phyloP scores from a whole-genome alignment of 1,140 invertebrate genomes.

The Lordiphosa stackelbergi region DNA sequence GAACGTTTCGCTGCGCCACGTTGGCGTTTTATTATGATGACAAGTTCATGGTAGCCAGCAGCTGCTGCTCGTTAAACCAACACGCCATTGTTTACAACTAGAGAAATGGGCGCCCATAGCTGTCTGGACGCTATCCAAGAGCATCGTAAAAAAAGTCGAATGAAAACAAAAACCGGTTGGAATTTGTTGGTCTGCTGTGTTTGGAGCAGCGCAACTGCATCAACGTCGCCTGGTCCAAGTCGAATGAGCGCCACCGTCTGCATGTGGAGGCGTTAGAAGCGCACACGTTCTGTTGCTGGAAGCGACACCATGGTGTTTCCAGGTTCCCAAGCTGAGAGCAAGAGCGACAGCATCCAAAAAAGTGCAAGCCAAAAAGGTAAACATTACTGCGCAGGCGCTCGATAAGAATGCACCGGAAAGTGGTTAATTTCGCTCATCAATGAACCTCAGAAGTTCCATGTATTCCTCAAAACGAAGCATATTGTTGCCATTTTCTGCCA shows the following conservation, averaged over 20 bases:
- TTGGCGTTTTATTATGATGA: slow-evolving; percentile 53
- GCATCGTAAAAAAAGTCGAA: slow-evolving; percentile 52
- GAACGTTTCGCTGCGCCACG: slow-evolving; percentile 29
- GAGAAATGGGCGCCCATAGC: slow-evolving; percentile 24
- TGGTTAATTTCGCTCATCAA: slow-evolving; percentile 7
- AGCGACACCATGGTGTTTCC: slow-evolving; percentile 23
- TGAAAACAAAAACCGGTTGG: slow-evolving; percentile 30
- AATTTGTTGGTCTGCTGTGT: slow-evolving; percentile 2
- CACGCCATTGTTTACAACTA: slow-evolving; percentile 46
- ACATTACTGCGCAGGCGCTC: slow-evolving; percentile 46
- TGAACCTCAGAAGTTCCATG: slow-evolving; percentile 1
- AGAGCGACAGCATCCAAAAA: slow-evolving; percentile 34
- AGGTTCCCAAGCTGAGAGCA: slow-evolving; percentile 11
- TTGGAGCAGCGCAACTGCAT: slow-evolving; percentile 42
- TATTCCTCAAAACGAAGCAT: slow-evolving; percentile 9
- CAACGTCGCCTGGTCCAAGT: slow-evolving; percentile 59
- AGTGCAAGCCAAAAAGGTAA: slow-evolving; percentile 56
- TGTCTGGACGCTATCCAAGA: slow-evolving; percentile 32
- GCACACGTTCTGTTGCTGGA: slow-evolving; percentile 26
- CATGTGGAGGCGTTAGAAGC: slow-evolving; percentile 59
- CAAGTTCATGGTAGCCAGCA: slow-evolving; percentile 18
- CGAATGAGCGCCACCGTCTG: slow-evolving; percentile 55
- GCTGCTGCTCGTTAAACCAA: slow-evolving; percentile 28
- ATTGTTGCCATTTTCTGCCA: slow-evolving; percentile 56
- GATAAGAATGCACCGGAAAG: slow-evolving; percentile 16